Base-by-base conservation (phyloP, 1,140 invertebrate species). In the Euschistus heros region DNA sequence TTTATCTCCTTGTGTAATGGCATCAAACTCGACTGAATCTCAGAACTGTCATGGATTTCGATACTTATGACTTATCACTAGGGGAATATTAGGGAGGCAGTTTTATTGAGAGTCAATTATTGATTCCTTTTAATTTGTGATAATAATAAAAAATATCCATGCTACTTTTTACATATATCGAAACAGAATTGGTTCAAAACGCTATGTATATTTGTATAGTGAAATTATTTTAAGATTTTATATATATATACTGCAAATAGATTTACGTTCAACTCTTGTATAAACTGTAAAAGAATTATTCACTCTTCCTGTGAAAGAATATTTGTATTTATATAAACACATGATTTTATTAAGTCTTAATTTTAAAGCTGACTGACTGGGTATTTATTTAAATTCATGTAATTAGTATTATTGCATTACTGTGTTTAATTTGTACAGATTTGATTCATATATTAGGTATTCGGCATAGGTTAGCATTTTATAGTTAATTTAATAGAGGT, bases 61-160 rank as follows among this genome's bases (percentile, higher is more conserved):
- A 0, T 50, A 22, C 2, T 50, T 50, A 50, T 50, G n/a, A 18
- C 20, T 22, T n/a, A 6, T 37, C 47, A 20, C 17, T 13, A 18
- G n/a, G 24, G 54, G 15, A 57, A 57, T 24, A 24, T 26, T 27
- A 57, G 5, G 54, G 54, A 26, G 54, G 54, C 54, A 57, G 20
- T 37, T 57, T 57, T 26, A 24, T 24, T 24, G 54, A 57, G 54
- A 57, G 54, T 57, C 54, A 57, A 57, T 57, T 57, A 57, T 26
- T 26, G 54, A 57, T 57, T 57, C 54, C 54, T 57, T 57, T 57
- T 57, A 22, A 57, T 57, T 57, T 57, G 54, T 57, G 54, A 57
- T 57, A 57, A 57, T 57, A 37, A 37, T 37, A 37, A 57, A 57
- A 57, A 24, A 26, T 6, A 57, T 57, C 24, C 24, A 13, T 57